Evolutionary conservation across 2,888 invertebrate species (phyloP).

Genomic region (Heliconius hortense): DNA sequence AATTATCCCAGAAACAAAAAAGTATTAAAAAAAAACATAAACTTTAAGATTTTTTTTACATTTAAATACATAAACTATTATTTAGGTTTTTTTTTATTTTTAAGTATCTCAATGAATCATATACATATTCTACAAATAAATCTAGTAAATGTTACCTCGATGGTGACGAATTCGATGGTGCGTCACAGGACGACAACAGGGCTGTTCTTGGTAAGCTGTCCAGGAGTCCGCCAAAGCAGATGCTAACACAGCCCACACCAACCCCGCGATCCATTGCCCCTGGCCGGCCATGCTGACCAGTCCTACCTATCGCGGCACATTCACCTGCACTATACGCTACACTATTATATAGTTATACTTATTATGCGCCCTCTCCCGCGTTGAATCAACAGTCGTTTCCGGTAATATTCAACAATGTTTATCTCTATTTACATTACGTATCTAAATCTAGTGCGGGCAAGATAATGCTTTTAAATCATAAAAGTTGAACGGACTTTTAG

Average conservation of each 20-base stretch:
- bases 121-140: not conserved
- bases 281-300: conserved; percentile 59
- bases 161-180: conserved; percentile 84
- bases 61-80: not conserved
- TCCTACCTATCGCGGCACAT: conserved; percentile 57
- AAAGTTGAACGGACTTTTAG: conserved; percentile 61
- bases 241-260: conserved; percentile 65
- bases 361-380: conserved; percentile 51
- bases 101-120: not conserved
- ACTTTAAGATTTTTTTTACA: not conserved
- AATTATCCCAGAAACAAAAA: not conserved
- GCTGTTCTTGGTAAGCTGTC: conserved; percentile 85
- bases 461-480: conserved; percentile 64
- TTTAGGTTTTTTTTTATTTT: too few relatives aligned
- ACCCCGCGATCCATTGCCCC: conserved; percentile 61
- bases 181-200: conserved; percentile 83
- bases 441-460: conserved; percentile 61
- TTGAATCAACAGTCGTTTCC: conserved; percentile 66
- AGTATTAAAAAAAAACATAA: not conserved
- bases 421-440: conserved; percentile 70
- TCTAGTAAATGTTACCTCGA: conserved; percentile 70
- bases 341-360: conserved; percentile 46
- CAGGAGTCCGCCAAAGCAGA: conserved; percentile 84
- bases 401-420: conserved; percentile 70
- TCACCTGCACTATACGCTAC: conserved; percentile 56